Conservation (phyloP, 2,797 vertebrate genomes). For the Phyllotis vaccarum region DNA sequence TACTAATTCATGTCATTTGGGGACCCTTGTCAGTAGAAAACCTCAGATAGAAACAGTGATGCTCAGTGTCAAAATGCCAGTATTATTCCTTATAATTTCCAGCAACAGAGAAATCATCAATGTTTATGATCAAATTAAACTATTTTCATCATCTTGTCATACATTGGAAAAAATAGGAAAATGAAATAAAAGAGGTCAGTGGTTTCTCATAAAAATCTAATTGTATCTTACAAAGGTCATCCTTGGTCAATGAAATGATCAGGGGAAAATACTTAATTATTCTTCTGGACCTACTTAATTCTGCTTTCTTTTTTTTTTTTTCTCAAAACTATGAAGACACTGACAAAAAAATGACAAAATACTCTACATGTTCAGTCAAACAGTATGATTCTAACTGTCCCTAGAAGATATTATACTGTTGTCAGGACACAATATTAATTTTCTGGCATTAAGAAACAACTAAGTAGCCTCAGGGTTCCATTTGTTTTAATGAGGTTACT, state of each 20-base stretch:
- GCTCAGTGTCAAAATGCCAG: neutral
- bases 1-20: slow-evolving; percentile 52
- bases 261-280: slow-evolving; percentile 79
- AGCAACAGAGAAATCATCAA: slow-evolving; percentile 50
- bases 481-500: neutral
- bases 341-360: slow-evolving; percentile 61
- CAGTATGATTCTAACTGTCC: slow-evolving; percentile 26
- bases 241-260: slow-evolving; percentile 72
- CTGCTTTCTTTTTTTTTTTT: slow-evolving; percentile 65
- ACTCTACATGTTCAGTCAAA: slow-evolving; percentile 28
- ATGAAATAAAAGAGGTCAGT: slow-evolving; percentile 71
- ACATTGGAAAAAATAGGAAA: slow-evolving; percentile 51
- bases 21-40: slow-evolving; percentile 8
- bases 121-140: slow-evolving; percentile 3
- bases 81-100: slow-evolving; percentile 43
- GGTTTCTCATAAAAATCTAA: slow-evolving; percentile 72
- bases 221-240: slow-evolving; percentile 69
- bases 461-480: neutral
- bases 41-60: neutral
- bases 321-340: slow-evolving; percentile 17
- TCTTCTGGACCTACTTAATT: slow-evolving; percentile 69
- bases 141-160: slow-evolving; percentile 60
- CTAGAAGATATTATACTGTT: neutral
- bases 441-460: slow-evolving; percentile 11
- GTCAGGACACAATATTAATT: slow-evolving; percentile 37